phyloP scores from a whole-genome alignment of 2,113 vertebrate genomes.

The Fregata magnificens region DNA sequence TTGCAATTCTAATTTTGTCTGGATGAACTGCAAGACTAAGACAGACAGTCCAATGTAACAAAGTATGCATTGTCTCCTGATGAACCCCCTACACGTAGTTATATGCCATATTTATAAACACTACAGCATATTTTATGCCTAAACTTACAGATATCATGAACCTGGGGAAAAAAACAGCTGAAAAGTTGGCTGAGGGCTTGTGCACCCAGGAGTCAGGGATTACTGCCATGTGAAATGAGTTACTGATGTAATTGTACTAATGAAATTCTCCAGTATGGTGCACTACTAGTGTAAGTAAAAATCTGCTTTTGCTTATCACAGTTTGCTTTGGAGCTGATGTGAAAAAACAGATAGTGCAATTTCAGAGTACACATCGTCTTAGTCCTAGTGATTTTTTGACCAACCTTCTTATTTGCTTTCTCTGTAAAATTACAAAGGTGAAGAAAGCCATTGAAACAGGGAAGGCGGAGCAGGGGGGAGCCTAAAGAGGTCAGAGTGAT shows the following conservation, averaged over 20 bases:
- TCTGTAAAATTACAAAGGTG: not conserved
- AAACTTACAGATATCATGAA: not conserved
- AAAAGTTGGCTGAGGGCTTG: not conserved
- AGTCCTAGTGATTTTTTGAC: not conserved
- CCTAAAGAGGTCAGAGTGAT: not conserved
- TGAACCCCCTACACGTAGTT: not conserved
- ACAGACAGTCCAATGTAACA: slow-evolving; percentile 4
- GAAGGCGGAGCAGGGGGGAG: not conserved
- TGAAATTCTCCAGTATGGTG: not conserved
- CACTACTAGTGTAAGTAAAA: not conserved
- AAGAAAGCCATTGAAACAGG: not conserved
- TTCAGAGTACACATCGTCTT: not conserved
- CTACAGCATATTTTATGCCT: not conserved
- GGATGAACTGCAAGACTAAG: slow-evolving; percentile 94
- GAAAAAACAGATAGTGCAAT: not conserved
- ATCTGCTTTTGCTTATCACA: not conserved
- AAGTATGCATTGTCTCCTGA: not conserved
- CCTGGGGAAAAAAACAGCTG: not conserved
- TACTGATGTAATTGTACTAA: not conserved
- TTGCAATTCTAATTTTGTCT: slow-evolving; percentile 97
- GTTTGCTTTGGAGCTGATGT: not conserved
- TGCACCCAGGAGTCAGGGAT: not conserved
- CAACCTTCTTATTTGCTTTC: not conserved
- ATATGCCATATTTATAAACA: not conserved
- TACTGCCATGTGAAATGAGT: not conserved